phyloP scores from a whole-genome alignment of 2,113 vertebrate genomes.

The Castor canadensis region DNA sequence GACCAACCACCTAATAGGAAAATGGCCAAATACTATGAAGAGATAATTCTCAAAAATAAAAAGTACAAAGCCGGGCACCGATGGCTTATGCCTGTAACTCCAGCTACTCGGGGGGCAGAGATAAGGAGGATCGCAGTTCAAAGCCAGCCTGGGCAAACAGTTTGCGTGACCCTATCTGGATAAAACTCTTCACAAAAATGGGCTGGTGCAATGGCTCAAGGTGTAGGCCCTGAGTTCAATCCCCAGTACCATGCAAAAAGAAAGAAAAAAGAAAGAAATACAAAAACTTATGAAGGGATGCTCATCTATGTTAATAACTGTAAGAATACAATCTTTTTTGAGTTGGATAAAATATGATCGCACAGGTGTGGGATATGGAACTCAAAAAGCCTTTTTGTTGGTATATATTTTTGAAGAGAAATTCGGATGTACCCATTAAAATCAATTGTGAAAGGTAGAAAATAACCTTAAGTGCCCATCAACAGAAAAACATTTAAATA shows the following conservation, averaged over 20 bases:
- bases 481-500: not conserved
- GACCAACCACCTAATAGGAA: not conserved
- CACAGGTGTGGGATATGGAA: not conserved
- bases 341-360: not conserved
- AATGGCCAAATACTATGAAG: not conserved
- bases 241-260: too few species aligned
- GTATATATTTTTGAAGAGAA: conserved; percentile 1
- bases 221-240: too few species aligned
- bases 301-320: not conserved
- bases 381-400: not conserved
- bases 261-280: not conserved
- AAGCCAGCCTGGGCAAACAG: too few species aligned
- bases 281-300: not conserved
- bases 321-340: not conserved
- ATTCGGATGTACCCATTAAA: not conserved
- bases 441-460: not conserved
- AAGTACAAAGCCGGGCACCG: too few species aligned
- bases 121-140: too few species aligned
- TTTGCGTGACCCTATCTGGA: too few species aligned
- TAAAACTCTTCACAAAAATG: too few species aligned
- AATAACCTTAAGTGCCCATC: not conserved
- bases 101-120: too few species aligned
- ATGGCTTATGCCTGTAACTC: too few species aligned
- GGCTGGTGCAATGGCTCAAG: too few species aligned
- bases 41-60: not conserved